phyloP scores from a whole-genome alignment of 2,888 invertebrate species.

The Chromoteleia sp. region DNA sequence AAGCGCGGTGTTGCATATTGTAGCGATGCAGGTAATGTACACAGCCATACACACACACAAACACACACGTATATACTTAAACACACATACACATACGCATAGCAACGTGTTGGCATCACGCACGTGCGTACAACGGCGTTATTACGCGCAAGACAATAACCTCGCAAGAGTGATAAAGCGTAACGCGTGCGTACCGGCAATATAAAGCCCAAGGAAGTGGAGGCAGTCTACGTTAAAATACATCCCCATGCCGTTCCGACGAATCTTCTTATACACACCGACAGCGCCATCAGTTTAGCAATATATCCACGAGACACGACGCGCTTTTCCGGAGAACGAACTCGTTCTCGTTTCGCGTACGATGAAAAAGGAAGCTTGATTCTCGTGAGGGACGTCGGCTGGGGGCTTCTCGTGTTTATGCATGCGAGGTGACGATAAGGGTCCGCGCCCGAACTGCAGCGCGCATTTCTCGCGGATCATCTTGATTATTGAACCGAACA shows the following conservation, averaged over 20 bases:
- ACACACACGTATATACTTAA: too few relatives aligned
- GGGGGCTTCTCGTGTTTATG: constrained; percentile 19
- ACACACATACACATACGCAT: constrained; percentile 45
- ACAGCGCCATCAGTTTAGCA: constrained; percentile 50
- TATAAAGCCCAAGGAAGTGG: constrained; percentile 72
- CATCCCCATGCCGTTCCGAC: constrained; percentile 44
- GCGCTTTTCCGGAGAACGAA: constrained; percentile 67
- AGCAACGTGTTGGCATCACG: constrained; percentile 63
- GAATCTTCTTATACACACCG: constrained; percentile 67
- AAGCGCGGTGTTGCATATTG: constrained; percentile 63
- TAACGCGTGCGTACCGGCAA: constrained; percentile 79
- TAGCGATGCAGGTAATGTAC: constrained; percentile 32
- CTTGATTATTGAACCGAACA: constrained; percentile 30
- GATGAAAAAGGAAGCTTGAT: constrained; percentile 44
- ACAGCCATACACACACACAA: too few relatives aligned
- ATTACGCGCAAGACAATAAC: constrained; percentile 79
- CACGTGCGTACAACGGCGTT: constrained; percentile 67
- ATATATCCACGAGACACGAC: constrained; percentile 70
- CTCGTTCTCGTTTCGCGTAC: constrained; percentile 26
- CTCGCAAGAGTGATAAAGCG: constrained; percentile 80
- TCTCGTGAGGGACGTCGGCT: constrained; percentile 57
- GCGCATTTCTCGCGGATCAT: constrained; percentile 32
- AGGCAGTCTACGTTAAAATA: constrained; percentile 51
- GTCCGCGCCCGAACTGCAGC: constrained; percentile 11
- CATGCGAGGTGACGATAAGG: constrained; percentile 51